These are phyloP conservation scores for Glomeris maerens DNA, from an alignment of 1,140 invertebrate genomes.

Conservation along the genomic window DNA sequence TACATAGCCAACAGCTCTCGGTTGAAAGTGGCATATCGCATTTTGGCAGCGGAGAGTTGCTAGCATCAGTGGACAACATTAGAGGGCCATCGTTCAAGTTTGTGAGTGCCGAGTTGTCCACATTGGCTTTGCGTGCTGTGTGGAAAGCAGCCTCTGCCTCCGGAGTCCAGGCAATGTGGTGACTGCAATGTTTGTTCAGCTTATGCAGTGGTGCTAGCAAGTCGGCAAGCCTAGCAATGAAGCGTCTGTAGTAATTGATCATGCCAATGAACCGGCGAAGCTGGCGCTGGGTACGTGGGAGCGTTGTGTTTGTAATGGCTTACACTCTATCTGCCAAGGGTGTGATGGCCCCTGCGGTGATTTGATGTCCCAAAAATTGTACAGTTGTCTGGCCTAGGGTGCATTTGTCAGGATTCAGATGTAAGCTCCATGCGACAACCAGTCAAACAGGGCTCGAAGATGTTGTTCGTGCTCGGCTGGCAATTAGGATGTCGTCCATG, in stretches of 20 bases:
- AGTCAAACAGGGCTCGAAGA: too few relatives aligned
- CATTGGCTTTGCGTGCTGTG: not conserved
- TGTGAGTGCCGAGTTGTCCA: not conserved
- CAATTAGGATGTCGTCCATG: too few relatives aligned
- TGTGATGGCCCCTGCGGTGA: too few relatives aligned
- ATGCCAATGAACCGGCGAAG: not conserved
- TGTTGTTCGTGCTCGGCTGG: constrained; percentile 9
- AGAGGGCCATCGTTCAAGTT: not conserved
- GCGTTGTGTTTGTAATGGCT: constrained; percentile 1
- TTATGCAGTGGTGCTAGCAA: not conserved
- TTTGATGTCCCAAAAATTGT: constrained; percentile 10
- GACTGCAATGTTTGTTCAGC: too few relatives aligned
- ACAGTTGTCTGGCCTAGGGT: constrained; percentile 4
- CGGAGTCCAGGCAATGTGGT: not conserved
- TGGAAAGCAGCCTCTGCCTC: not conserved
- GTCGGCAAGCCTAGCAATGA: constrained; percentile 3
- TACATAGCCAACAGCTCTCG: constrained; percentile 1
- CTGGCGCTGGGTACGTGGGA: too few relatives aligned
- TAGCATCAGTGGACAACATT: not conserved
- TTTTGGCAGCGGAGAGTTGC: not conserved
- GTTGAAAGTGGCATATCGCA: not conserved
- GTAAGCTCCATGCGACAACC: constrained; percentile 12
- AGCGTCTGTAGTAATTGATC: constrained; percentile 7
- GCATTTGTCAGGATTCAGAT: constrained; percentile 9
- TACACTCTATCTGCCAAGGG: not conserved